Base-by-base conservation (phyloP, 2,888 invertebrate genomes). In the Xylocampa areola region DNA sequence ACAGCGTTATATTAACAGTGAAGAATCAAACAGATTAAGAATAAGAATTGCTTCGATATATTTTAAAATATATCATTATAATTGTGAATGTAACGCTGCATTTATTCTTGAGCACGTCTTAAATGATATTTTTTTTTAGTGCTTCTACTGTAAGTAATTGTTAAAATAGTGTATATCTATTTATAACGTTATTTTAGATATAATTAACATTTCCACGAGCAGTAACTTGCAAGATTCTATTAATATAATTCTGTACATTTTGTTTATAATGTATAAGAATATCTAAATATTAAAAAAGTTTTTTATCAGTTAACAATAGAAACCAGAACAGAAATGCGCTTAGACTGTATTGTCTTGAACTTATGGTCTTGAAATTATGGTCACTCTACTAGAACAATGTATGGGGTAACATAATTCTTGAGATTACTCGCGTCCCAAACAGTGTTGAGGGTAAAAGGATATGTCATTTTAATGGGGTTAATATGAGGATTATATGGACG, bases 31-130 rank as follows among this genome's bases (percentile, higher is more conserved):
- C 52, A 52, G 37, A 52, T 52, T 45, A 45, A 52, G 52, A 45
- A 53, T 53, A 53, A 53, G 53, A 53, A 55, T 55, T 49, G 55
- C 50, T 55, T 55, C 49, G 41, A 49, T 41, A 55, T 19, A 55
- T 49, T 55, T 55, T 19, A 55, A 55, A 55, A 58, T 30, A 21
- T 33, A 50, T 57, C 50, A 44, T 39, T 50, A 49, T 55, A 27
- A 37, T 49, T 55, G 55, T 55, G 44, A 55, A 27, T 49, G 55
- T 55, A 55, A 55, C 57, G 57, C 57, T 57, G 57, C 57, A 57
- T 57, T 57, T 58, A 58, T 57, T 57, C 27, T 29, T 51, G 51
- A 51, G 44, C 57, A 57, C 57, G 44, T 57, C 44, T 43, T 57
- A 57, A 57, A 57, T 51, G 57, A 57, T 45, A 57, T 57, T 41